Evolutionary conservation across 2,113 vertebrate genomes (phyloP).

Genomic region (Vidua chalybeata): DNA sequence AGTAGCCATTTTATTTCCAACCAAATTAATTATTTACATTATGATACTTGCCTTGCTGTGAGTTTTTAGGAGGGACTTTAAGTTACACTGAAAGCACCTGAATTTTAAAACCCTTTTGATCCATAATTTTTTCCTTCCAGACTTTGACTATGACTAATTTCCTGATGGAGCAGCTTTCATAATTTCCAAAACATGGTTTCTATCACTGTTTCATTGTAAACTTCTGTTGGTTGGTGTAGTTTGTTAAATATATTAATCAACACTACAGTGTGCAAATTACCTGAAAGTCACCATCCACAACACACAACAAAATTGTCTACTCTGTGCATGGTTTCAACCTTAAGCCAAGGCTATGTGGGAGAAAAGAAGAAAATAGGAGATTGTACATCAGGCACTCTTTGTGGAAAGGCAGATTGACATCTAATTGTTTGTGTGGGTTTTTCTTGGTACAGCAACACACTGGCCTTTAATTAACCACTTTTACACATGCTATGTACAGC

Average conservation of each 20-base stretch:
- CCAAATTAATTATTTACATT: slow-evolving; percentile 45
- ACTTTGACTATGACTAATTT: neutral
- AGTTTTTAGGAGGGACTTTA: neutral
- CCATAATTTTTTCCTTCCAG: neutral
- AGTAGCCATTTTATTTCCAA: slow-evolving; percentile 61
- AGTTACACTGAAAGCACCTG: neutral
- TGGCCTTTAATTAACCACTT: neutral
- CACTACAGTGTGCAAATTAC: neutral
- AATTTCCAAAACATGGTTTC: neutral
- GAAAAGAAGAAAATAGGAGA: neutral
- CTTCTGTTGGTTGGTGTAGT: neutral
- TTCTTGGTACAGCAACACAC: neutral
- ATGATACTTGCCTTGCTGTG: neutral
- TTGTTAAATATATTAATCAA: neutral
- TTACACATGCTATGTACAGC: neutral
- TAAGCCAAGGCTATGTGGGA: neutral
- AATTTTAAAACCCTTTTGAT: neutral
- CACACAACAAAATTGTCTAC: neutral
- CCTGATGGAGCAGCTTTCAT: neutral
- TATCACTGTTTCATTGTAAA: neutral
- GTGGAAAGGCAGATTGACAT: neutral
- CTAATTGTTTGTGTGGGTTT: neutral
- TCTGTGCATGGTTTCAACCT: neutral
- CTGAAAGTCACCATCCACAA: neutral
- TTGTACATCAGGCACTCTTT: neutral